phyloP scores from a whole-genome alignment of 2,888 invertebrate genomes.

The Glaucopsyche alexis region DNA sequence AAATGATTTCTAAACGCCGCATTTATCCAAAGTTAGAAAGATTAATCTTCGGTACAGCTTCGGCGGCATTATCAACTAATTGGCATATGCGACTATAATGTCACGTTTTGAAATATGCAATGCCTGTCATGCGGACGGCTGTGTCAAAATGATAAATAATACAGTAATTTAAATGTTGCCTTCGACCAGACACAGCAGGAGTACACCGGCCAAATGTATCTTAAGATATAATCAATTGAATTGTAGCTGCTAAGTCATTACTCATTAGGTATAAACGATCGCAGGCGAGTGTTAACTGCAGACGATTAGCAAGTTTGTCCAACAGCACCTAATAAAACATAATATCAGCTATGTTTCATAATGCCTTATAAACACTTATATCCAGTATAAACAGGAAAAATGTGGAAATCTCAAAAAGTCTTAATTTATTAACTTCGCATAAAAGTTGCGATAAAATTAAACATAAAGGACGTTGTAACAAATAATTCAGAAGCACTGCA shows the following conservation, averaged over 20 bases:
- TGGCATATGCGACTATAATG: slow-evolving; percentile 27
- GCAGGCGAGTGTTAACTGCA: not conserved
- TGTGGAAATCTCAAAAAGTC: not conserved
- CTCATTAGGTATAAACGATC: not conserved
- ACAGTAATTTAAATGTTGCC: not conserved
- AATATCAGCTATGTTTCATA: not conserved
- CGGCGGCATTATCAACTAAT: slow-evolving; percentile 19
- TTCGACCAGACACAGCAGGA: not conserved
- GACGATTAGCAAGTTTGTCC: not conserved
- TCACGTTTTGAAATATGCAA: slow-evolving; percentile 20
- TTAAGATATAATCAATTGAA: not conserved
- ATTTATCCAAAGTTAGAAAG: slow-evolving; percentile 5
- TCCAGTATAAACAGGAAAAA: not conserved
- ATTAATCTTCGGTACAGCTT: slow-evolving; percentile 2
- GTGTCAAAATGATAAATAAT: slow-evolving; percentile 24
- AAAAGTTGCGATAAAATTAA: not conserved
- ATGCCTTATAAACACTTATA: not conserved
- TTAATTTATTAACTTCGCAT: not conserved
- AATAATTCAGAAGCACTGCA: not conserved
- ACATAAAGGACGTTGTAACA: not conserved
- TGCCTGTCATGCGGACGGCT: not conserved
- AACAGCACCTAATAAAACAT: not conserved
- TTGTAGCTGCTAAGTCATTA: not conserved
- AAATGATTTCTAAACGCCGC: not conserved
- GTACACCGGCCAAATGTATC: not conserved